These are phyloP conservation scores for Pyrocephalus nanus DNA, from an alignment of 2,797 vertebrate genomes.

Conservation along the genomic window DNA sequence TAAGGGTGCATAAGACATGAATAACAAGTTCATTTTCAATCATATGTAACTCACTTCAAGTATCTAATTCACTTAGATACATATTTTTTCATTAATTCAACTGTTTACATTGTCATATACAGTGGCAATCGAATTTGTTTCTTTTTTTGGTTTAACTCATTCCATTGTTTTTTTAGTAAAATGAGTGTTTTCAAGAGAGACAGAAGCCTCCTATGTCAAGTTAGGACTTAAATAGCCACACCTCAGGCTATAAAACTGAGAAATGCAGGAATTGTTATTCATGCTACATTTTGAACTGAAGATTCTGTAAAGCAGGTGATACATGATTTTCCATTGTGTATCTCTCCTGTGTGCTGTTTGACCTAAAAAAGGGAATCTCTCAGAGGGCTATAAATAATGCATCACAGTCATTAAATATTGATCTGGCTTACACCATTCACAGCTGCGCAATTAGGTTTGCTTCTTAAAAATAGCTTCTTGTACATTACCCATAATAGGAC, in stretches of 20 bases:
- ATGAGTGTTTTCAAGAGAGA: slow-evolving; percentile 7
- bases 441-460: slow-evolving; percentile 75
- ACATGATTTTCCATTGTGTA: slow-evolving; percentile 49
- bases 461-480: slow-evolving; percentile 51
- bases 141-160: neutral
- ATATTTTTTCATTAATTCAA: neutral
- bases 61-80: slow-evolving; percentile 45
- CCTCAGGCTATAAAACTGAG: neutral
- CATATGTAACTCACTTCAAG: neutral
- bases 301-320: slow-evolving; percentile 57
- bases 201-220: neutral
- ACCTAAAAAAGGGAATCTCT: slow-evolving; percentile 66
- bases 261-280: slow-evolving; percentile 40
- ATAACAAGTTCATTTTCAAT: slow-evolving; percentile 13
- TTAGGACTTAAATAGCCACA: neutral
- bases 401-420: slow-evolving; percentile 80
- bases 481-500: slow-evolving; percentile 22
- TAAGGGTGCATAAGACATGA: slow-evolving; percentile 9
- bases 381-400: slow-evolving; percentile 78
- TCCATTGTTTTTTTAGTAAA: neutral
- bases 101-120: neutral
- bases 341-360: slow-evolving; percentile 46
- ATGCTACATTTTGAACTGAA: slow-evolving; percentile 2
- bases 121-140: neutral
- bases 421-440: slow-evolving; percentile 75